Evolutionary conservation across 2,113 vertebrate species (phyloP).

Genomic region (Lichenostomus cassidix): DNA sequence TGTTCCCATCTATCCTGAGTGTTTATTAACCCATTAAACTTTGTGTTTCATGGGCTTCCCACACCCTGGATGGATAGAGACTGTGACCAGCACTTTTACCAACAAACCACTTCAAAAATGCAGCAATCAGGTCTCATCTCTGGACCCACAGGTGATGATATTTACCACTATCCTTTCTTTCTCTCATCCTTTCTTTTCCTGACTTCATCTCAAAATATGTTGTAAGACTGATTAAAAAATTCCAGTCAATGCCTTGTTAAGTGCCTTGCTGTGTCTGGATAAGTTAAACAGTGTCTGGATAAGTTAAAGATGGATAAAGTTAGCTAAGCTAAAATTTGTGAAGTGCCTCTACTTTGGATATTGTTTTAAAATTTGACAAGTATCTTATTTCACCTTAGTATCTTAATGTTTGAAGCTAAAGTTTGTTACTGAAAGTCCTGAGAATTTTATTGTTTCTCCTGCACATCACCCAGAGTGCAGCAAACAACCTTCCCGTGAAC

Average conservation of each 20-base stretch:
- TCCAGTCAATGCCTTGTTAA: too few species aligned
- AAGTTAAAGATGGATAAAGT: neutral
- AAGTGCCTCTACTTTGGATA: neutral
- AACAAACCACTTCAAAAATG: fast-evolving
- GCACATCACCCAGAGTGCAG: neutral
- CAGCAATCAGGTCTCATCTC: fast-evolving
- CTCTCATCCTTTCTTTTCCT: neutral
- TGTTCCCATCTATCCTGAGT: neutral
- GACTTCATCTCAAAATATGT: neutral
- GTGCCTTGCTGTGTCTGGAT: neutral
- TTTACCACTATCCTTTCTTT: neutral
- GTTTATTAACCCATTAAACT: neutral
- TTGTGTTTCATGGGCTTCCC: neutral
- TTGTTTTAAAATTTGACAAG: neutral
- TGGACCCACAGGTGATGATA: neutral
- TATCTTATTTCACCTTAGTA: neutral
- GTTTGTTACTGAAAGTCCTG: neutral
- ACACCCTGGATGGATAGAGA: neutral
- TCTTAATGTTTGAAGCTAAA: neutral
- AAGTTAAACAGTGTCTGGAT: neutral
- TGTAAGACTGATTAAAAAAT: neutral
- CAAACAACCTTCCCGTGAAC: neutral
- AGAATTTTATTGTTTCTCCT: neutral
- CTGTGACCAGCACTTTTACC: neutral
- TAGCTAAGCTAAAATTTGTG: neutral